phyloP scores from a whole-genome alignment of 2,888 invertebrate genomes.

The Hemithea aestivaria region DNA sequence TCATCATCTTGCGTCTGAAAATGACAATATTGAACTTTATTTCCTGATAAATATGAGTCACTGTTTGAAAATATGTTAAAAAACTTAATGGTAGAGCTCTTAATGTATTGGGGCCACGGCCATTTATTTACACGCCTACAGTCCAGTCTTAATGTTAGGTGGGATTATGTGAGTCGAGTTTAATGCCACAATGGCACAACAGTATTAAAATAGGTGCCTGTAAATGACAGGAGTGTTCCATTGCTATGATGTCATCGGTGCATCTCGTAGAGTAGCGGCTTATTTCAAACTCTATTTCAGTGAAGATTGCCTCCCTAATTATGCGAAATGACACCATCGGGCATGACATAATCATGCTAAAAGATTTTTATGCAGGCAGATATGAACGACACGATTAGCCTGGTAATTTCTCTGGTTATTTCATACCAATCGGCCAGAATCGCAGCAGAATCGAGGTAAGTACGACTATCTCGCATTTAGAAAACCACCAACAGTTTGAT shows the following conservation, averaged over 20 bases:
- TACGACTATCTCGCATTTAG: too few species aligned
- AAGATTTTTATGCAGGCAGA: too few species aligned
- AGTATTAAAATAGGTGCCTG: slow-evolving; percentile 24
- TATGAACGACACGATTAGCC: too few species aligned
- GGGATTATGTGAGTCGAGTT: slow-evolving; percentile 6
- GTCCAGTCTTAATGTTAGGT: slow-evolving; percentile 27
- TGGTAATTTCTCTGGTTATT: too few species aligned
- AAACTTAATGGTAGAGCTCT: slow-evolving; percentile 21
- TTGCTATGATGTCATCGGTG: slow-evolving; percentile 27
- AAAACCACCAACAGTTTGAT: too few species aligned
- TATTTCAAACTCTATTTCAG: too few species aligned
- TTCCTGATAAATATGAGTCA: slow-evolving; percentile 14
- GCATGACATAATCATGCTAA: too few species aligned
- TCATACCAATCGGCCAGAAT: too few species aligned
- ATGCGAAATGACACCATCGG: too few species aligned
- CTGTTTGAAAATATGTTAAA: slow-evolving; percentile 17
- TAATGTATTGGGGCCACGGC: slow-evolving; percentile 54
- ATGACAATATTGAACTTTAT: slow-evolving; percentile 15
- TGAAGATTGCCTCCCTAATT: too few species aligned
- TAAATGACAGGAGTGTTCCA: slow-evolving; percentile 28
- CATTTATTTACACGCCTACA: slow-evolving; percentile 55
- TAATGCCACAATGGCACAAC: slow-evolving; percentile 36
- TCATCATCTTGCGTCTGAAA: slow-evolving; percentile 24
- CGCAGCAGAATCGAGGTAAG: too few species aligned
- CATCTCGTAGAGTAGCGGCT: not conserved